These are phyloP conservation scores for Sinocyclocheilus grahami DNA, from an alignment of 2,113 vertebrate genomes.

Conservation along the genomic window DNA sequence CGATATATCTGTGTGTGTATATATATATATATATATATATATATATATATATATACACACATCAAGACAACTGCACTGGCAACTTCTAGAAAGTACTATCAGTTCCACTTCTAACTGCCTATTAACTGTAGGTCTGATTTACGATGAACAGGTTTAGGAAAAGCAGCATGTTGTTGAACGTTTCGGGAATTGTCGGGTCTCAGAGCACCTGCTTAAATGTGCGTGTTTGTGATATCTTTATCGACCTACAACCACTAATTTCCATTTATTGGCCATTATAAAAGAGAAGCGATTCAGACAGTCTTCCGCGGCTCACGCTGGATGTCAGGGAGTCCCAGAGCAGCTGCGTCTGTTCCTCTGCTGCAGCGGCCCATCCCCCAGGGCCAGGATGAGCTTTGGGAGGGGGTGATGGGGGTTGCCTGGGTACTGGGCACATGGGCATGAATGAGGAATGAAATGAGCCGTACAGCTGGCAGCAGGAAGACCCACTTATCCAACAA, in stretches of 20 bases:
- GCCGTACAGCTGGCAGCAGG: background rate
- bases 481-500: background rate
- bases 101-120: background rate
- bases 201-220: background rate
- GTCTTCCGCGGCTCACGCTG: background rate
- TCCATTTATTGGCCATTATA: slow-evolving; percentile 11
- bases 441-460: background rate
- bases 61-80: background rate
- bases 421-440: slow-evolving; percentile 10
- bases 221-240: background rate
- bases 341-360: slow-evolving; percentile 27
- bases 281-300: background rate
- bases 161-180: background rate
- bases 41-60: no score
- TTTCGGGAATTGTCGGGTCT: background rate
- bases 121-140: background rate
- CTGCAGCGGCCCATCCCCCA: background rate
- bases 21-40: no score
- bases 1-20: background rate
- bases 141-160: background rate
- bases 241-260: background rate
- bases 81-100: background rate
- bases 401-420: background rate
- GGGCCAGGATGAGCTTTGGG: background rate
- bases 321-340: slow-evolving; percentile 28